Base-by-base conservation (phyloP, 2,113 vertebrate genomes). In the Petaurus breviceps region DNA sequence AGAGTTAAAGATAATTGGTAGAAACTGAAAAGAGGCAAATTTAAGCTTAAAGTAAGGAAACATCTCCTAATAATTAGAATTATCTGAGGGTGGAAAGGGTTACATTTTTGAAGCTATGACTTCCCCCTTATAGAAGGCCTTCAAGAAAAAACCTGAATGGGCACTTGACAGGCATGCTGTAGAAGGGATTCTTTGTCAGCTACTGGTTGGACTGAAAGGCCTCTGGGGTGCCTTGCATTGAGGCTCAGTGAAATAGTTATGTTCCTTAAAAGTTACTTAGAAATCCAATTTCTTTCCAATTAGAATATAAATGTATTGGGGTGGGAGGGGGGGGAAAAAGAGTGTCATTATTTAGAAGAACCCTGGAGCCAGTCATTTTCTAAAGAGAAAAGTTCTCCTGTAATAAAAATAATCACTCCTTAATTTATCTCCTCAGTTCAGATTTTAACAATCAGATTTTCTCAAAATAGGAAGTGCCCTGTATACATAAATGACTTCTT, bases 341-440 rank as follows among this genome's bases (percentile, higher is more conserved):
- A 24, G 92, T 93, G 90, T 97, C 47, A 53, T 93, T 92, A 92
- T 89, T 93, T 97, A 90, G 92, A 37, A 9, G 26, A 95, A 43
- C n/a, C n/a, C 6, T 84, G 68, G n/a, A 84, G 16, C 19, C n/a
- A 84, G n/a, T 23, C n/a, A 94, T 94, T 95, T 37, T 9, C 46
- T 61, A 23, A 94, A 90, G 84, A 92, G 68, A 84, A 84, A 84
- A 19, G 10, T 1, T 93, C 37, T 92, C 92, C 96, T 91, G 53
- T 61, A 61, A 93, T 28, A 0, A 2, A 77, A 68, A 93, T 57
- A 92, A 90, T 93, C 19, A 68, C 31, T 31, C 31, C 52, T 49
- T 93, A 19, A 91, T 31, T 92, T 90, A 49, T 84, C 46, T 84
- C 16, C 55, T 90, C 49, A 37, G 25, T 91, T 94, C 91, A 68